Evolutionary conservation across 2,113 vertebrate genomes (phyloP).

Genomic region (Brienomyrus longianalis): DNA sequence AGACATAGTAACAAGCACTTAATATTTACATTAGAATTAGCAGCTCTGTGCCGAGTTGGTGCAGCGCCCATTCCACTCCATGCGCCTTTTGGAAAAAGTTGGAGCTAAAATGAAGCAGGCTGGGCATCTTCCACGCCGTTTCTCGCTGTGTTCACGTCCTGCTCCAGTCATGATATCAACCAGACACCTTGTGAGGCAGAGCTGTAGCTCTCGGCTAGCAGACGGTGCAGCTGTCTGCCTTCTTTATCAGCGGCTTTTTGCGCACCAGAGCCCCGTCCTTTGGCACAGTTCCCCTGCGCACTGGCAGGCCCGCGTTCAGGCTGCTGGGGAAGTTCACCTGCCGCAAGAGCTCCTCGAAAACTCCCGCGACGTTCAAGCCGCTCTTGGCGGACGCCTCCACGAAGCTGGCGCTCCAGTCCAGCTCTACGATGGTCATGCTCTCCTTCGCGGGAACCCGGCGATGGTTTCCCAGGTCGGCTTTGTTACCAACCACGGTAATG

Average conservation of each 20-base stretch:
- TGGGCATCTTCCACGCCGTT: background rate
- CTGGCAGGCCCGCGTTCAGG: slow-evolving; percentile 39
- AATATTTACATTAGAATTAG: background rate
- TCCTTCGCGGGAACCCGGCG: slow-evolving; percentile 35
- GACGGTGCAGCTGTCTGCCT: slow-evolving; percentile 49
- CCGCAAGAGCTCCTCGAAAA: slow-evolving; percentile 55
- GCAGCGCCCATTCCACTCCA: background rate
- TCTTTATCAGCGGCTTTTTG: slow-evolving; percentile 37
- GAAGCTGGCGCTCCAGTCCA: slow-evolving; percentile 50
- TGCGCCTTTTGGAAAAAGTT: background rate
- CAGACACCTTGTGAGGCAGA: background rate
- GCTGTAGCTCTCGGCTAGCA: slow-evolving; percentile 35
- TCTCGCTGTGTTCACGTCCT: background rate
- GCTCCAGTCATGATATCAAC: background rate
- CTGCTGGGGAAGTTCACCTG: slow-evolving; percentile 41
- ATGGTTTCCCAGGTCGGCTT: slow-evolving; percentile 42
- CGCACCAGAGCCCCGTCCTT: background rate
- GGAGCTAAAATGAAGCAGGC: background rate
- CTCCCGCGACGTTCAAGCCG: slow-evolving; percentile 43
- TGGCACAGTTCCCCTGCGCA: slow-evolving; percentile 36
- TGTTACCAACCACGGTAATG: slow-evolving; percentile 55
- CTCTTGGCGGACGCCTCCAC: slow-evolving; percentile 57
- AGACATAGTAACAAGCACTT: background rate
- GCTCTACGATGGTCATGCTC: slow-evolving; percentile 44
- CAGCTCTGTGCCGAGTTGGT: background rate